Evolutionary conservation across 2,113 vertebrate species (phyloP), one percentile per base, ranked within the genome.

Genomic region (Tupaia tana): DNA sequence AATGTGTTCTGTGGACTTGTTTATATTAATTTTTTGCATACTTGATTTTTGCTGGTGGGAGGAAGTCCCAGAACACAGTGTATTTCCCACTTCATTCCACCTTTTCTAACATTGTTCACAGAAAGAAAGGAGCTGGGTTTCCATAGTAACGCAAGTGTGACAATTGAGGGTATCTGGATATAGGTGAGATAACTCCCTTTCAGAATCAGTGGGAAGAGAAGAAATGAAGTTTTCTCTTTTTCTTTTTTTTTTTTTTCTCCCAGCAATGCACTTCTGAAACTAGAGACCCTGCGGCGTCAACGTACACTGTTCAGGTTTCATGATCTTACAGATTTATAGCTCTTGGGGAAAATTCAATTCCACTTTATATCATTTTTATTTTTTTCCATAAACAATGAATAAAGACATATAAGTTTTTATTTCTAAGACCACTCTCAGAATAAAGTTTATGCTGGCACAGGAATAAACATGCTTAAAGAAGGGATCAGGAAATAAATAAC

Each of bases 121-220:
- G 75, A 92, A 81, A 63, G 63, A 58, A 90, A 84, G 79, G 25
- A 95, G 85, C 80, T 87, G 34, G 71, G 97, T 97, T 97, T 96
- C 97, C 91, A 97, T 96, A 95, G 97, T 70, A 97, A 98, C 97
- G 84, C 63, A 91, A 77, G 64, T 91, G 67, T 93, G 89, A 93
- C 80, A 95, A 58, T 71, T 74, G 80, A 96, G 89, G 79, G 16
- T 91, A 85, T 92, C 58, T 95, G 91, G 83, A 91, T 86, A 89
- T 70, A 94, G 94, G 94, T 95, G 96, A 95, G 89, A 79, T 34
- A 93, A 90, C 71, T 85, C 85, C 59, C 75, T 93, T 87, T 95
- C 93, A 91, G 79, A 88, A 95, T 69, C 86, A 86, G 66, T 78
- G 59, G 82, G 54, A 64, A 96, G 56, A 97, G n/a, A 12, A 93